Evolutionary conservation across 1,140 invertebrate species (phyloP), one percentile per base, ranked within the genome.

Genomic region (Drosophila sechellia): DNA sequence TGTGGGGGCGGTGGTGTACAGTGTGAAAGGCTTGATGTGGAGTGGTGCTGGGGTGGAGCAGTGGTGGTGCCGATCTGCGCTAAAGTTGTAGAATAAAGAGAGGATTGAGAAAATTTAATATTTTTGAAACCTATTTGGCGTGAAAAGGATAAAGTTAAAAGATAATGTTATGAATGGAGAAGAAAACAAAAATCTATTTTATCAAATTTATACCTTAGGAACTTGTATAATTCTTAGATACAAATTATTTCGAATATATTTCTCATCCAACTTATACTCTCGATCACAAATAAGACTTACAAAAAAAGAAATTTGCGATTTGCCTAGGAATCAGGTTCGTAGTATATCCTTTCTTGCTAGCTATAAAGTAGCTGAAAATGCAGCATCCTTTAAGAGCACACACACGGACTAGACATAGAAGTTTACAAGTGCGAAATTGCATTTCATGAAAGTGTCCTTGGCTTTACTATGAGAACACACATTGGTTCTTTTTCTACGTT

Each of bases 401-500:
- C 54, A 66, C 60, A 75, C 58, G 55, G 63, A 68, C 66, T 20
- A 87, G 76, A 84, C 84, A 87, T 87, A 83, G 89, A 89, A 89
- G 84, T 89, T 89, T 89, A 84, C 84, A 84, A 89, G 84, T 86
- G 83, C 79, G 84, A 89, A 89, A 89, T 89, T 89, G 84, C 84
- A 89, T 89, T 89, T 89, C 84, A 89, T 89, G 84, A 60, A 89
- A 89, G 85, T 89, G 84, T 89, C 80, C 84, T 89, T 89, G 84
- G 83, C 79, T 89, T 84, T 79, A 66, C 55, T 49, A 83, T 75
- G 79, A 79, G 84, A 70, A 70, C 68, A 70, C 52, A 48, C 55
- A 74, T 59, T 48, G 50, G 37, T 40, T 57, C 43, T 50, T 45
- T 45, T 5, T 13, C n/a, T 43, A 10, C 12, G 13, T 27, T 39